Evolutionary conservation across 2,888 invertebrate genomes (phyloP), one percentile per base, ranked within the genome.

Genomic region (Nysson spinosus): DNA sequence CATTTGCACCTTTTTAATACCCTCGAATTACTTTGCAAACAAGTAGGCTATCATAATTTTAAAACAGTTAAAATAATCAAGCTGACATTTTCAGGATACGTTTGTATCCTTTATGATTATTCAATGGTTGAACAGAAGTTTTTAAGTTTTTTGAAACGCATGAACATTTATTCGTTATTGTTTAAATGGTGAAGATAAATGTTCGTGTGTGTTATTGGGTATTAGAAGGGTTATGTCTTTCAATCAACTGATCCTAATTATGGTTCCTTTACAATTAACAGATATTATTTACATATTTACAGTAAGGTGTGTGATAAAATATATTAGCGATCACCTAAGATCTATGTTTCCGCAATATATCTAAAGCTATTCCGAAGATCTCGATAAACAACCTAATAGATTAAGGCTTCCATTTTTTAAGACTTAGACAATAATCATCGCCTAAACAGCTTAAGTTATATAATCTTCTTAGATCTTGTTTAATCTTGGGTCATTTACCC

Each of bases 261-360:
- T 11, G 17, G 32, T 17, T 65, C 12, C 28, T n/a, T n/a, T 32
- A 32, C 39, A 60, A 40, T 14, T 12, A 6, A 20, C 17, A 35
- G 35, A 56, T 14, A 26, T 46, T 73, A 75, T 82, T 79, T 82
- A 82, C 82, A 83, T 82, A 82, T 82, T 49, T 83, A 81, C 82
- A 83, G 49, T 55, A 60, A 68, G 72, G 71, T 63, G 77, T 80
- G 76, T 83, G 83, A 82, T 83, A 83, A 83, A 83, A 83, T 83
- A 83, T 82, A 81, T 77, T n/a, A 60, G 74, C 69, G 69, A 77
- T 76, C 62, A 77, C 69, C 78, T 78, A 82, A n/a, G 62, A 65
- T 49, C 70, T 69, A 74, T 62, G 30, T 64, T 52, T 47, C 26
- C 26, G 61, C 43, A 28, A 69, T 52, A 55, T 65, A 50, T 76